Evolutionary conservation across 2,797 vertebrate species (phyloP).

Genomic region (Lepilemur septentrionalis): DNA sequence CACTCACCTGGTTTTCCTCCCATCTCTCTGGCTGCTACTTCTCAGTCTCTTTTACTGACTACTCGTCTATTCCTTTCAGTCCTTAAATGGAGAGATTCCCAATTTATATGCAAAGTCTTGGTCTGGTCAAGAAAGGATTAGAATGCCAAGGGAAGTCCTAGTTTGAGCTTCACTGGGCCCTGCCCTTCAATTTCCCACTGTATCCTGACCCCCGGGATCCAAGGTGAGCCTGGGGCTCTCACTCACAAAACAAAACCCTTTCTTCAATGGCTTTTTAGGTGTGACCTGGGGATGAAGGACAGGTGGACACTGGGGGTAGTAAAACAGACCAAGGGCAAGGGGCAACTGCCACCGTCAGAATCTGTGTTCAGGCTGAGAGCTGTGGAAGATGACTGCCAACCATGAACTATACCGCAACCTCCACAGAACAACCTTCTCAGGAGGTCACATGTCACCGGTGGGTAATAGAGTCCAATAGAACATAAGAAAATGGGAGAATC

Average conservation of each 20-base stretch:
- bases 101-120: background rate
- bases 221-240: background rate
- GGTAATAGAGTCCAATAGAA: slow-evolving; percentile 50
- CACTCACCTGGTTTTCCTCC: background rate
- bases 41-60: background rate
- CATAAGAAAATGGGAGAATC: slow-evolving; percentile 70
- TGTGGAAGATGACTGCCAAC: background rate
- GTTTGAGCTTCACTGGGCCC: background rate
- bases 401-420: background rate
- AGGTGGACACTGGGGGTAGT: background rate
- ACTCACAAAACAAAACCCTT: background rate
- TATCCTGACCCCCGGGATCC: background rate
- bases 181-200: background rate
- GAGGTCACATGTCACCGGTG: background rate
- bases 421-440: background rate
- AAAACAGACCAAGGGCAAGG: slow-evolving; percentile 18
- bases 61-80: background rate
- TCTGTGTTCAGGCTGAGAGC: background rate
- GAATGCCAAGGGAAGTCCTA: background rate
- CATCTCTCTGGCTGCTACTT: background rate
- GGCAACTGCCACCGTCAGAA: background rate
- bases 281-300: background rate
- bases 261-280: background rate
- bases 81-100: background rate
- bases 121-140: background rate